Conservation (phyloP, 2,888 invertebrate genomes). For the Synergus japonicus region DNA sequence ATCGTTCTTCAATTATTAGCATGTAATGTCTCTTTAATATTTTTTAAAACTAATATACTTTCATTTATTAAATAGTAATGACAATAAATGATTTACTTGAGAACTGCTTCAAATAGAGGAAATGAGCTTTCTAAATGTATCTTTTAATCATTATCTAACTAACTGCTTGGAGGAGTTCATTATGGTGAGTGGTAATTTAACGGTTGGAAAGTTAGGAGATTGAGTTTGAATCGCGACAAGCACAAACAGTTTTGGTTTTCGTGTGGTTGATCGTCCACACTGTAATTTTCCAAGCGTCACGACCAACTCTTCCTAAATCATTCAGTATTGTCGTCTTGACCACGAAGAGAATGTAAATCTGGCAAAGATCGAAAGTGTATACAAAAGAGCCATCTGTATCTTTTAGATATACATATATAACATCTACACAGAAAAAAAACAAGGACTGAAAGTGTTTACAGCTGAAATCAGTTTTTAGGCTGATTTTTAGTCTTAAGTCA, state of each 20-base stretch:
- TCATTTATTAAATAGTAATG: neutral
- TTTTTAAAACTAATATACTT: neutral
- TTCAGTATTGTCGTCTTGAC: slow-evolving; percentile 45
- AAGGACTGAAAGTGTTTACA: too few relatives aligned
- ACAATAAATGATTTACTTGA: neutral
- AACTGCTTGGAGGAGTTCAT: slow-evolving; percentile 4
- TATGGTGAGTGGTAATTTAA: slow-evolving; percentile 19
- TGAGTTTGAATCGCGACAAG: slow-evolving; percentile 25
- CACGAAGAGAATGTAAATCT: slow-evolving; percentile 43
- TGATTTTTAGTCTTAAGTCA: too few relatives aligned
- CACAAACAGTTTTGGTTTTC: slow-evolving; percentile 41
- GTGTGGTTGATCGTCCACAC: slow-evolving; percentile 26
- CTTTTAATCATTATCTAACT: neutral
- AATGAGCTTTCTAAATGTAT: neutral
- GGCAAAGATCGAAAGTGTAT: slow-evolving; percentile 1
- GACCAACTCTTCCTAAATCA: slow-evolving; percentile 45
- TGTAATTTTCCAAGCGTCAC: slow-evolving; percentile 37
- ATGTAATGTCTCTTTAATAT: too few relatives aligned
- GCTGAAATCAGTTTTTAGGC: too few relatives aligned
- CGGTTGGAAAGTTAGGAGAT: slow-evolving; percentile 38
- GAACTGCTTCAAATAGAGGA: neutral
- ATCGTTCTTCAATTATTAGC: neutral
- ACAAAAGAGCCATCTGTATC: neutral
- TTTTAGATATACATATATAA: neutral
- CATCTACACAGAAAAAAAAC: too few relatives aligned